These are phyloP conservation scores for Tethea ocularis DNA, from an alignment of 2,888 invertebrate species.

Conservation along the genomic window DNA sequence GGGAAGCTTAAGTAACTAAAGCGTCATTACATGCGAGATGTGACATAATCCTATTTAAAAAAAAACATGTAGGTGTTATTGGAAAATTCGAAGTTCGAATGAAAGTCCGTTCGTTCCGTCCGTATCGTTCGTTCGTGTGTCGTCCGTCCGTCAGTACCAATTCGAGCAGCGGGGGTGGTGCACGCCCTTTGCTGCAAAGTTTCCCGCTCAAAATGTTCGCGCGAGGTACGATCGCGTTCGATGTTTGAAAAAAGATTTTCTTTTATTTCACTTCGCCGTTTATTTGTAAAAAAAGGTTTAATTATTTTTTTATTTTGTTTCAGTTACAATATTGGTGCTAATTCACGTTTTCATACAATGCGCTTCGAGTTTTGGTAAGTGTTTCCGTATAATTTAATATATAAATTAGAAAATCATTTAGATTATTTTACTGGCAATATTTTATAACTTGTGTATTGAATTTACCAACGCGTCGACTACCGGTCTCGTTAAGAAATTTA, in stretches of 20 bases:
- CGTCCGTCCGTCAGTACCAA: constrained; percentile 46
- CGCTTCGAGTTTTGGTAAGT: constrained; percentile 72
- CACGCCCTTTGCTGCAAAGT: constrained; percentile 51
- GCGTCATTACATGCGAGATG: too few relatives aligned
- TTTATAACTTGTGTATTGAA: background rate
- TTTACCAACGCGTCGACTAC: background rate
- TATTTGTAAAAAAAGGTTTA: background rate
- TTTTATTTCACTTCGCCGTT: constrained; percentile 5
- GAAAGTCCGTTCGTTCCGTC: background rate
- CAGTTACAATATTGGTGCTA: constrained; percentile 71
- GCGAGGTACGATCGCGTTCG: constrained; percentile 55
- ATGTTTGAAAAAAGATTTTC: constrained; percentile 15
- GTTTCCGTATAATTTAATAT: background rate
- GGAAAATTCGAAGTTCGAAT: background rate
- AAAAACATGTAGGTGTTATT: too few relatives aligned
- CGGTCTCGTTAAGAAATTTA: background rate
- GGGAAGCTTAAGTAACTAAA: too few relatives aligned
- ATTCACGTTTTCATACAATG: constrained; percentile 58
- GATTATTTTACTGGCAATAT: too few relatives aligned
- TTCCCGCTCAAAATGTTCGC: constrained; percentile 70
- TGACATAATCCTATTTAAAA: too few relatives aligned
- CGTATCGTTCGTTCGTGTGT: background rate
- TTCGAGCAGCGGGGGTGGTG: constrained; percentile 45
- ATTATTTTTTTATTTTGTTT: constrained; percentile 45
- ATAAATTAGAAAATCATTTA: too few relatives aligned